Base-by-base conservation (phyloP, 2,888 invertebrate genomes). In the Heliconius aoede region DNA sequence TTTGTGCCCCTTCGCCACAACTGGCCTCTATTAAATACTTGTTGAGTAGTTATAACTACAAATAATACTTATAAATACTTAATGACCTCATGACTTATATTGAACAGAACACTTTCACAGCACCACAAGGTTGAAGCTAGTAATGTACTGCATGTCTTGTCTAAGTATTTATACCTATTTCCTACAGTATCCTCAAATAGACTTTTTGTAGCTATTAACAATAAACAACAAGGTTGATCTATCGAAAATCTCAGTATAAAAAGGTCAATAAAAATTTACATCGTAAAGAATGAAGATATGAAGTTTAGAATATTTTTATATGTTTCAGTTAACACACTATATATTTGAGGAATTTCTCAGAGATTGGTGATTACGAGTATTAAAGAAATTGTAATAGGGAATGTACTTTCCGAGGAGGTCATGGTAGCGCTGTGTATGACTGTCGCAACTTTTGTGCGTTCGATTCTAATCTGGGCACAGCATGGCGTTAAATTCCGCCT, bases 51-150 rank as follows among this genome's bases (percentile, higher is more conserved):
- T 18, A 46, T 51, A 51, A 51, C 51, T 40, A 40, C 1, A 15
- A 46, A 46, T 46, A 46, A 46, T 46, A 18, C 7, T 65, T 24
- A 26, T 24, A 26, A 21, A 15, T 69, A 30, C 26, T 72, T 26
- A 67, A 28, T 76, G 72, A 60, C 72, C 72, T 72, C 64, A 62
- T 73, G 21, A 69, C 62, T 69, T 30, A 64, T 69, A 64, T 32
- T 64, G 65, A 40, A 24, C 46, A 60, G n/a, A 58, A 69, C 46
- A 73, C 75, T 76, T 78, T 77, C 77, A 21, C 65, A 72, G 26
- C 21, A 60, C 32, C 28, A 11, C 69, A 69, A 73, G 74, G 77
- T 58, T 60, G 30, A 7, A n/a, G 30, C 51, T 36, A 40, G 13
- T 24, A 40, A 32, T 65, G 18, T n/a, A n/a, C n/a, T n/a, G 11